Evolutionary conservation across 2,797 vertebrate species (phyloP).

Genomic region (Esox masquinongy): DNA sequence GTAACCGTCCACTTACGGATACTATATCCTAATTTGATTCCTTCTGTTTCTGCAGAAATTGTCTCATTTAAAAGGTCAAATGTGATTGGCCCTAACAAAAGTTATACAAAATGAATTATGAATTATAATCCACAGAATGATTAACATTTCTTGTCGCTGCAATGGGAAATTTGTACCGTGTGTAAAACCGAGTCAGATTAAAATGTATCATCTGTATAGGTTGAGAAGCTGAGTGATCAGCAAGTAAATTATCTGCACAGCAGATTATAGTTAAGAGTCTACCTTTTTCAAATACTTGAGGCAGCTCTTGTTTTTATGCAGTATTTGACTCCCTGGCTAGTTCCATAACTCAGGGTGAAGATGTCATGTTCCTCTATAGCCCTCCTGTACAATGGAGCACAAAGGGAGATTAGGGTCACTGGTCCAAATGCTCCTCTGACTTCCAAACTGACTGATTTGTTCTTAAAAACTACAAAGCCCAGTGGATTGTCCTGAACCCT

Average conservation of each 20-base stretch:
- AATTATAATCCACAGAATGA: too few species aligned
- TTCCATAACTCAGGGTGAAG: background rate
- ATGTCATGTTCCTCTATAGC: background rate
- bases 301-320: background rate
- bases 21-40: too few species aligned
- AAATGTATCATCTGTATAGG: too few species aligned
- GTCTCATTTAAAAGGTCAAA: too few species aligned
- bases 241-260: background rate
- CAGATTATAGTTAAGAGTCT: background rate
- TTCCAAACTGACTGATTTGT: background rate
- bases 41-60: too few species aligned
- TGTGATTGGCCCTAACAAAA: too few species aligned
- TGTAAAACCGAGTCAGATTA: too few species aligned
- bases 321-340: too few species aligned
- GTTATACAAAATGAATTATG: too few species aligned
- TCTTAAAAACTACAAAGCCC: background rate
- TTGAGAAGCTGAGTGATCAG: slow-evolving; percentile 6
- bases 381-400: background rate
- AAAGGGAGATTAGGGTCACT: background rate
- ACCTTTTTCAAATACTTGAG: background rate
- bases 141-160: too few species aligned
- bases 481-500: background rate
- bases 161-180: background rate
- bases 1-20: background rate
- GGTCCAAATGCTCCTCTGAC: background rate